Evolutionary conservation across 2,797 vertebrate species (phyloP), one percentile per base, ranked within the genome.

Genomic region (Micromesistius poutassou): DNA sequence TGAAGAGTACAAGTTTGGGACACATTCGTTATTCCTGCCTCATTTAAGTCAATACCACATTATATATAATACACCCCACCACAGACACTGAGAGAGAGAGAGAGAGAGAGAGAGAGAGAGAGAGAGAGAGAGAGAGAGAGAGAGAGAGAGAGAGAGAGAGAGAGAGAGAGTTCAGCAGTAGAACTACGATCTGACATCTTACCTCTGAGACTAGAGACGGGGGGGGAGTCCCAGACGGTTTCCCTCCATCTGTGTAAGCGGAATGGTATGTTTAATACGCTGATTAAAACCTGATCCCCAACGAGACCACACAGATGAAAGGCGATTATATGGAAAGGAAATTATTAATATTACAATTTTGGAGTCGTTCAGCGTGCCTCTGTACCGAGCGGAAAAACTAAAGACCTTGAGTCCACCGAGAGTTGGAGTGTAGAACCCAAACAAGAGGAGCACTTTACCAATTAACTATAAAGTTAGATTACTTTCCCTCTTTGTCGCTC

Each of bases 321-420:
- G 92, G 91, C 78, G 92, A 93, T 92, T 93, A 89, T 79, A 5
- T 87, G 90, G 93, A 94, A 94, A 92, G 89, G 93, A 91, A 87
- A 91, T 91, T 91, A 94, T 94, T 94, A 94, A 92, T 94, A 93
- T 93, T 93, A 89, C 86, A 84, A 90, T 88, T 90, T 71, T 80
- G 72, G 83, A 90, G 81, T 89, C 89, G 89, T 76, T 84, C 83
- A 86, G 90, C 90, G 89, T 91, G 87, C 88, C 86, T 82, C 46
- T 55, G n/a, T n/a, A n/a, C n/a, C n/a, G n/a, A n/a, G n/a, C n/a
- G n/a, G 46, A 55, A 70, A 70, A 30, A 30, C 66, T 30, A 30
- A 28, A 30, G 66, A 25, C 66, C n/a, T 30, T 28, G 75, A 75
- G 81, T 71, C 84, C 89, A 79, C 81, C 83, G 82, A 73, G 88